These are phyloP conservation scores for Apamea crenata DNA, from an alignment of 2,888 invertebrate species.

Conservation along the genomic window DNA sequence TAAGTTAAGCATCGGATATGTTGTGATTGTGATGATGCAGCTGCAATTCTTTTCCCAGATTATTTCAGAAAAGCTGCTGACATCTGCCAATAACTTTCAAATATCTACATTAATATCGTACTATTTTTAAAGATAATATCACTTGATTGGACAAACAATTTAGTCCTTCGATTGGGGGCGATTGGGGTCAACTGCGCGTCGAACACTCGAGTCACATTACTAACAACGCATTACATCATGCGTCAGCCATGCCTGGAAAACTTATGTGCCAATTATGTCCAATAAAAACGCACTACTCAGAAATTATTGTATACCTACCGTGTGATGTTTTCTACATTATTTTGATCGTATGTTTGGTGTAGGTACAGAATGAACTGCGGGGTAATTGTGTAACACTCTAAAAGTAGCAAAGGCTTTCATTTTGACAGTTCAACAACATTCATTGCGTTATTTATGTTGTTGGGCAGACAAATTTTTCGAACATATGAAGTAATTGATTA, in stretches of 20 bases:
- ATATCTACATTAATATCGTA: slow-evolving; percentile 45
- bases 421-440: no score
- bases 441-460: no score
- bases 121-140: slow-evolving; percentile 68
- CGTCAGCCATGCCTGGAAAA: slow-evolving; percentile 76
- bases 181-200: slow-evolving; percentile 88
- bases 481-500: no score
- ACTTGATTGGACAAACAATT: slow-evolving; percentile 86
- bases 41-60: not conserved
- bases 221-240: slow-evolving; percentile 82
- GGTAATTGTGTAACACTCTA: no score
- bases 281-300: slow-evolving; percentile 63
- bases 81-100: slow-evolving; percentile 21
- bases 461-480: no score
- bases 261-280: slow-evolving; percentile 80
- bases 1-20: not conserved
- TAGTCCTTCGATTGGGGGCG: slow-evolving; percentile 89
- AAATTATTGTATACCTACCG: slow-evolving; percentile 61
- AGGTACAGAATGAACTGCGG: not conserved
- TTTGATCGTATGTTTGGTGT: slow-evolving; percentile 14
- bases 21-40: not conserved
- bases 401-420: no score
- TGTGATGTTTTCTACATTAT: slow-evolving; percentile 46
- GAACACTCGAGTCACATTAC: slow-evolving; percentile 81
- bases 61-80: not conserved